Conservation (phyloP, 1,140 invertebrate species). For the Grapholita molesta region DNA sequence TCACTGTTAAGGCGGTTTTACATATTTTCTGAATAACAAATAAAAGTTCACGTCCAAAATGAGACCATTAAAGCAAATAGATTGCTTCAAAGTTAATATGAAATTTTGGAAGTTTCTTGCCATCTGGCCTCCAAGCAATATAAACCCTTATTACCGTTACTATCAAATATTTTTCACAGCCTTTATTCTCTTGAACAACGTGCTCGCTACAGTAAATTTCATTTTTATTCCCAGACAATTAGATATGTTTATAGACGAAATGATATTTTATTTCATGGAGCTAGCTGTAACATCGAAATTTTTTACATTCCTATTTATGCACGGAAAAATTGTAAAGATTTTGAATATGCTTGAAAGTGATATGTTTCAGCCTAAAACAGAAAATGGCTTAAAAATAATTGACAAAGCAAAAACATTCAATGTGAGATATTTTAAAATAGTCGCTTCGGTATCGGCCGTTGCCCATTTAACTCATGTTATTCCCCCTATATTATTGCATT, state of each 20-base stretch:
- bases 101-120: constrained; percentile 47
- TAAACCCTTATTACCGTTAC: constrained; percentile 31
- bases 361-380: constrained; percentile 43
- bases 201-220: constrained; percentile 44
- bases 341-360: constrained; percentile 46
- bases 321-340: constrained; percentile 37
- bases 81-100: constrained; percentile 45
- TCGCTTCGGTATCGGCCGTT: constrained; percentile 36
- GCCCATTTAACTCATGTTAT: constrained; percentile 42
- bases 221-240: constrained; percentile 45
- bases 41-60: neutral
- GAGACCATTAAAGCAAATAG: constrained; percentile 24
- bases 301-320: constrained; percentile 41
- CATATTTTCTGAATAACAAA: neutral
- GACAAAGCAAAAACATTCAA: constrained; percentile 46
- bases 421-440: constrained; percentile 47
- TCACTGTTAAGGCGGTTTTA: neutral
- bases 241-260: constrained; percentile 48
- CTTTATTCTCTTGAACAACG: constrained; percentile 36
- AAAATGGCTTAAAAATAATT: constrained; percentile 38
- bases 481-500: constrained; percentile 41
- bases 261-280: constrained; percentile 54
- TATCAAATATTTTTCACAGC: constrained; percentile 39
- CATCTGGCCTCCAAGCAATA: constrained; percentile 32
- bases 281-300: constrained; percentile 45